A percentile compares a stretch with the other conserved stretches of the same genome.
Evolutionary conservation across 2,113 vertebrate genomes (phyloP).

Genomic region (Pygoscelis adeliae): DNA sequence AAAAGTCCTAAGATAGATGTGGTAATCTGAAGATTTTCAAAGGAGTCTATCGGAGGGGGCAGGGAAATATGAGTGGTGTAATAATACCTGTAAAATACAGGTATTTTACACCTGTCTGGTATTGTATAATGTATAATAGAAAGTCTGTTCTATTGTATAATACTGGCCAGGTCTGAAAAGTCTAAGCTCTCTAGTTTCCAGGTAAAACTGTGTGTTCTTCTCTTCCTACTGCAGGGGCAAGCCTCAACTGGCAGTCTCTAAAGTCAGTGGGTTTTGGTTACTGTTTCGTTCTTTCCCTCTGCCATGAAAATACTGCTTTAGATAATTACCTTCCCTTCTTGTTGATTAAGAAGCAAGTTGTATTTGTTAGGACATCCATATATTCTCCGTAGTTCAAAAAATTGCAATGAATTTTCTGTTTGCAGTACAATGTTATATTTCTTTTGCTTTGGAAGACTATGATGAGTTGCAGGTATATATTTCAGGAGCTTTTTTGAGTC

Average conservation of each 20-base stretch:
- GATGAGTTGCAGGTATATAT: neutral
- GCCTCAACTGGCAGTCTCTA: neutral
- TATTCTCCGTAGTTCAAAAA: neutral
- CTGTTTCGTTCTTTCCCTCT: neutral
- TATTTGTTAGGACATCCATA: neutral
- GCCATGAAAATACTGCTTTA: neutral
- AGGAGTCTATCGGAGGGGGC: neutral
- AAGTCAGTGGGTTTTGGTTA: neutral
- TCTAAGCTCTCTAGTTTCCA: neutral
- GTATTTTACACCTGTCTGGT: accelerated
- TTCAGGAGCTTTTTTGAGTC: neutral
- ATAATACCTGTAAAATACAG: no score
- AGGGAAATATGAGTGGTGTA: neutral
- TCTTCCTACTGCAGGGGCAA: neutral
- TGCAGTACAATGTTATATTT: neutral
- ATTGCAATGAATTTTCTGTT: neutral
- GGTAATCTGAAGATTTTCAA: neutral
- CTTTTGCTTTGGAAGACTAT: neutral
- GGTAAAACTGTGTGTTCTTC: neutral
- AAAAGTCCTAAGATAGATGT: neutral
- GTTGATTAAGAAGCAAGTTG: neutral
- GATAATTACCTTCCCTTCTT: neutral
- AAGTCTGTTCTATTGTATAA: neutral
- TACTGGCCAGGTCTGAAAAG: neutral
- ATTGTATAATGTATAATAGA: neutral